Evolutionary conservation across 2,797 vertebrate species (phyloP), one percentile per base, ranked within the genome.

Genomic region (Micropoecilia bifurca): DNA sequence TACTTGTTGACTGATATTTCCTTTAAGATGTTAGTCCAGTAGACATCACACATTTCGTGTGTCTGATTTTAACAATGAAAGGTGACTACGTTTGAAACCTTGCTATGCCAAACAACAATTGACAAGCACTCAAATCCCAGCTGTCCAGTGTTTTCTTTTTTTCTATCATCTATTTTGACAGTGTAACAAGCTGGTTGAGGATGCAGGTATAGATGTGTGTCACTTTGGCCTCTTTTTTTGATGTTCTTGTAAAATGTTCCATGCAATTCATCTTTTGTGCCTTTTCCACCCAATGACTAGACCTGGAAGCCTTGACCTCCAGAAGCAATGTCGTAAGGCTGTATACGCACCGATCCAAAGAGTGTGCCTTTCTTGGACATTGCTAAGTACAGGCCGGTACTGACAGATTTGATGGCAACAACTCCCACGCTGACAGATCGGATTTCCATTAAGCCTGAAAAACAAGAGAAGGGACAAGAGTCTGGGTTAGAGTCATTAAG

Each of bases 361-460:
- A 98, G 96, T 36, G 93, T 96, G 91, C 98, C 98, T 92, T 89
- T 95, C 95, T 96, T 97, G 95, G 97, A 97, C 97, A 99, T 99
- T 85, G 98, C 98, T 94, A 99, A 95, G 87, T 97, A 99, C 95
- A 98, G 96, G 88, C 97, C 97, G 0, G 95, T 98, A 95, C 97
- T 96, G 94, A 97, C 95, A 9, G 97, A 97, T 92, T 96, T 97
- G 96, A 99, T 97, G 91, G 95, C 98, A 89, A 99, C 97, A 3
- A 97, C 95, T 83, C 98, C 98, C 80, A 98, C 97, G 59, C 93
- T 96, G 93, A 98, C 96, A 0, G 97, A 98, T 92, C 97, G 96
- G 93, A 99, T 98, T 96, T 99, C 98, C 81, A 98, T 95, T 84
- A 99, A 93, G 81, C 97, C 98, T 99, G 94, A 0, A 80, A 94